Conservation (phyloP, 2,888 invertebrate genomes). For the Onthophagus sagittarius region DNA sequence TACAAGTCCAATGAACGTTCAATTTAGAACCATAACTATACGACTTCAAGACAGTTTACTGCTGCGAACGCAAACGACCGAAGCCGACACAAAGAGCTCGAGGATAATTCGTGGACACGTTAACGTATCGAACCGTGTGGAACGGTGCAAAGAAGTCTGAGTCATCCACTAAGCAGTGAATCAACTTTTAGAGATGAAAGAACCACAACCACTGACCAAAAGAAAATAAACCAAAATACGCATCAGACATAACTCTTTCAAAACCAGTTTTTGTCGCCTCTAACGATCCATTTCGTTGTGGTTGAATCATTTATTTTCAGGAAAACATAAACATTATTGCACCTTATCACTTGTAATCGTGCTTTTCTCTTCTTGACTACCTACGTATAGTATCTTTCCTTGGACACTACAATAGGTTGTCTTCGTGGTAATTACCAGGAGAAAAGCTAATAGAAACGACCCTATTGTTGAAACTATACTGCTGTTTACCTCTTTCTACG, state of each 20-base stretch:
- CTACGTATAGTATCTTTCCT: neutral
- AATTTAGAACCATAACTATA: neutral
- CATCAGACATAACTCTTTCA: neutral
- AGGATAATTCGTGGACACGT: neutral
- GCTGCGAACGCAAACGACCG: neutral
- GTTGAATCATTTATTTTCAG: neutral
- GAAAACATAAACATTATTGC: too few species aligned
- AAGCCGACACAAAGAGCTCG: neutral
- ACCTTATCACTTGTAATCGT: neutral
- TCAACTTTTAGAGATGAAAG: neutral
- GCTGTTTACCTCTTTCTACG: neutral
- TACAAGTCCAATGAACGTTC: neutral
- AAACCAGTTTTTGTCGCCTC: neutral
- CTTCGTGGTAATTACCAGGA: neutral
- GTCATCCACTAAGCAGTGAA: neutral
- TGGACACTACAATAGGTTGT: neutral
- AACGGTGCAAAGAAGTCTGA: neutral
- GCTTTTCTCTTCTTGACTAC: neutral
- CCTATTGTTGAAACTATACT: neutral
- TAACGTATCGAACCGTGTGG: neutral
- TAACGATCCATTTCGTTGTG: neutral
- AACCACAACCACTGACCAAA: neutral
- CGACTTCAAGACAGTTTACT: neutral
- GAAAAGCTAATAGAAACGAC: neutral
- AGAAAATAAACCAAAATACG: neutral